Percentiles rank a stretch among this genome's conserved stretches.
phyloP scores from a whole-genome alignment of 2,797 vertebrate species.

The Varecia variegata region DNA sequence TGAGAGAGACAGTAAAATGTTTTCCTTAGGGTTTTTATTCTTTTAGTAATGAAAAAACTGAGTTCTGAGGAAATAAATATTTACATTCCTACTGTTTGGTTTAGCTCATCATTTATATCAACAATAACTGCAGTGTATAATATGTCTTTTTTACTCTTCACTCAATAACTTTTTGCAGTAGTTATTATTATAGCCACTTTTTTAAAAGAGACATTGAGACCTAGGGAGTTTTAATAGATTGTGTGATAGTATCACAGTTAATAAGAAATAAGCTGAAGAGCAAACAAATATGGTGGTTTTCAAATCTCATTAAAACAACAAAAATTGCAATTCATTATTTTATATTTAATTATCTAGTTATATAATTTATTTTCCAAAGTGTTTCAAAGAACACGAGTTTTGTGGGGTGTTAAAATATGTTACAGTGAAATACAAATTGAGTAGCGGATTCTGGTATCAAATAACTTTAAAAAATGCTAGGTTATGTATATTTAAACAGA shows the following conservation, averaged over 20 bases:
- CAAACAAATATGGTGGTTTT: background rate
- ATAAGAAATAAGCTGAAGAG: background rate
- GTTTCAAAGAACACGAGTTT: background rate
- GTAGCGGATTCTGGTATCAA: background rate
- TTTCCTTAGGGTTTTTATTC: background rate
- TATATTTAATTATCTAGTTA: background rate
- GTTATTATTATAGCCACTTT: background rate
- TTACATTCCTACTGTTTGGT: background rate
- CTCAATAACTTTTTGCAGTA: background rate
- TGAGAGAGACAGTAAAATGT: background rate
- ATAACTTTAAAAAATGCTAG: background rate
- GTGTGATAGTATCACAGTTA: background rate
- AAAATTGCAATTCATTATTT: background rate
- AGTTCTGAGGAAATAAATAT: background rate
- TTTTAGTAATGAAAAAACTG: background rate
- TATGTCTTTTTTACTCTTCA: background rate
- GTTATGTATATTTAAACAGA: background rate
- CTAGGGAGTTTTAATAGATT: background rate
- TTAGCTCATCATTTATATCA: background rate
- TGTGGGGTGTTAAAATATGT: background rate
- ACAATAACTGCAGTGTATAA: background rate
- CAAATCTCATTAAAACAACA: background rate
- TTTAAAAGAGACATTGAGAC: background rate
- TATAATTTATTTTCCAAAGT: background rate
- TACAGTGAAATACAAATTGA: background rate